phyloP scores from a whole-genome alignment of 2,888 invertebrate species.

The Xestia xanthographa region DNA sequence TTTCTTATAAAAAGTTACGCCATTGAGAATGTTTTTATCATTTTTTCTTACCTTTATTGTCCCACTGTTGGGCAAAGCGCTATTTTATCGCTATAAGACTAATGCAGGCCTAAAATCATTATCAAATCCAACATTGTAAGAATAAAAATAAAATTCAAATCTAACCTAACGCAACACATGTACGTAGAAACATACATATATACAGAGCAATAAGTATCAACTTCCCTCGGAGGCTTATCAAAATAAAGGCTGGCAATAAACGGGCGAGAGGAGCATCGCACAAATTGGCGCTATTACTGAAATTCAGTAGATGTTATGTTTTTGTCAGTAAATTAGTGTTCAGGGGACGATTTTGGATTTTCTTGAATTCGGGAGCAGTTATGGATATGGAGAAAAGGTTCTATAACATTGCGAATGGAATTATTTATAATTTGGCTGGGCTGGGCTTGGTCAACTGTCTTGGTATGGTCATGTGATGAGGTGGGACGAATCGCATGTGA shows the following conservation, averaged over 20 bases:
- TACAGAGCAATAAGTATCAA: conserved; percentile 59
- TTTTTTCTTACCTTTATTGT: neutral
- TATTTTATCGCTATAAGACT: neutral
- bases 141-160: neutral
- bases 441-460: too few species aligned
- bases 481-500: too few species aligned
- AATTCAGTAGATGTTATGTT: conserved; percentile 55
- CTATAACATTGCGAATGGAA: too few species aligned
- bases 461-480: neutral
- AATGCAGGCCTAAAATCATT: neutral
- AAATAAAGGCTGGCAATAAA: conserved; percentile 67
- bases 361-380: neutral
- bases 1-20: neutral
- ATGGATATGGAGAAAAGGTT: neutral
- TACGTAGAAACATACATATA: neutral
- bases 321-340: conserved; percentile 56
- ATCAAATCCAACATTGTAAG: too few species aligned
- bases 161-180: neutral
- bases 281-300: conserved; percentile 66
- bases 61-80: neutral
- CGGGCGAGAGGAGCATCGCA: conserved; percentile 50
- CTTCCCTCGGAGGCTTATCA: conserved; percentile 61
- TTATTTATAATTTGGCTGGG: neutral
- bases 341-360: conserved; percentile 27
- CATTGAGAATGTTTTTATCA: neutral